A percentile compares a stretch with the other conserved stretches of the same genome.
Evolutionary conservation across 2,888 invertebrate species (phyloP).

Genomic region (Eremobia ochroleuca): DNA sequence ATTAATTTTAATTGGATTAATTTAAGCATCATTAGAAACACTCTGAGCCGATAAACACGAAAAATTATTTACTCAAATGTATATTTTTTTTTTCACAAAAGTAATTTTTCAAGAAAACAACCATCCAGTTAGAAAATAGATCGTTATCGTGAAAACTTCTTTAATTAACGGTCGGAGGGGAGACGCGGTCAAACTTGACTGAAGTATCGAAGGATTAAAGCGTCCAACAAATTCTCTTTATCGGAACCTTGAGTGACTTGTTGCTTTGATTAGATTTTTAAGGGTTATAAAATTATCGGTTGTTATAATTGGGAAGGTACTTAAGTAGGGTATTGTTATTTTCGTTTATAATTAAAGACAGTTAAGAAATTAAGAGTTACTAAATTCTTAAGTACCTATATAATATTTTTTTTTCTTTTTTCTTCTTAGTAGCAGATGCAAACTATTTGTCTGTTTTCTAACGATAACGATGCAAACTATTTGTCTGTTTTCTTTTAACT

Average conservation of each 20-base stretch:
- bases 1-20: conserved; percentile 2
- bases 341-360: no score
- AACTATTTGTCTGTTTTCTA: no score
- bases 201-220: conserved; percentile 57
- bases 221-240: conserved; percentile 53
- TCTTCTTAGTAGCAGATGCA: no score
- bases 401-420: no score
- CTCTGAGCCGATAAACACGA: background rate
- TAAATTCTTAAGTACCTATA: no score
- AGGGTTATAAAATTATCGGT: conserved; percentile 11
- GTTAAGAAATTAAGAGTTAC: no score
- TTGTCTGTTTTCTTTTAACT: no score
- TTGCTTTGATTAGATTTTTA: conserved; percentile 40
- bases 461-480: no score
- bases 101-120: conserved; percentile 58
- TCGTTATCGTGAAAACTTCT: conserved; percentile 61
- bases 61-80: background rate
- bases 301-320: background rate
- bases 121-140: conserved; percentile 45
- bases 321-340: background rate
- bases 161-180: conserved; percentile 61
- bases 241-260: conserved; percentile 28
- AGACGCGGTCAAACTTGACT: conserved; percentile 53
- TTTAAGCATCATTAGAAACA: conserved; percentile 21
- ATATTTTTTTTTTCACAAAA: background rate